These are phyloP conservation scores for Flabesymbios commensalis DNA, from an alignment of 2,888 invertebrate genomes.

Conservation along the genomic window DNA sequence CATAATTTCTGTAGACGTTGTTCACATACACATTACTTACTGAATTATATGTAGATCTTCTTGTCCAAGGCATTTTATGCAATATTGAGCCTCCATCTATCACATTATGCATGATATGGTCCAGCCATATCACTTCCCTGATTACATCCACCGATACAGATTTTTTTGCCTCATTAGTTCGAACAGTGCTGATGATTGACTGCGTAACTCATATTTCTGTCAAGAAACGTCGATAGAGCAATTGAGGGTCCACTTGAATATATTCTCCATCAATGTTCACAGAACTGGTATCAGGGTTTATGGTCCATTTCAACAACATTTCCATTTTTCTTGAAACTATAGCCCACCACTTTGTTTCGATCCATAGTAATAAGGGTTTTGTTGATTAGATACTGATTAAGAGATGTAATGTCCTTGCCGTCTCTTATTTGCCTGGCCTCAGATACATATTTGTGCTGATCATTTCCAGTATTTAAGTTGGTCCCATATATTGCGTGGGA, in stretches of 20 bases:
- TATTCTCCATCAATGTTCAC: too few species aligned
- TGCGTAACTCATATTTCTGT: conserved; percentile 35
- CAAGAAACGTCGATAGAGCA: too few species aligned
- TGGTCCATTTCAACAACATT: conserved; percentile 9
- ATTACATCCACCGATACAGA: conserved; percentile 31
- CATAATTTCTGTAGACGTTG: conserved; percentile 25
- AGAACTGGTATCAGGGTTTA: too few species aligned
- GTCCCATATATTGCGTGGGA: conserved; percentile 22
- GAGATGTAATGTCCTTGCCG: conserved; percentile 17
- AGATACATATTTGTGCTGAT: conserved; percentile 23
- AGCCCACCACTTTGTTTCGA: conserved; percentile 17
- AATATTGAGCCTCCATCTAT: conserved; percentile 36
- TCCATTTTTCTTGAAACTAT: too few species aligned
- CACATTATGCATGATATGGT: conserved; percentile 22
- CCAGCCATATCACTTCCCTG: conserved; percentile 5
- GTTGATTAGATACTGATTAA: conserved; percentile 22
- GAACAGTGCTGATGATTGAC: conserved; percentile 32
- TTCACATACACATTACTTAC: conserved; percentile 29
- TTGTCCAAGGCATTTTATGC: conserved; percentile 32
- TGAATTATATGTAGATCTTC: conserved; percentile 27
- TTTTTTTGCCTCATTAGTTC: conserved; percentile 34
- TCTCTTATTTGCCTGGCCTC: conserved; percentile 24
- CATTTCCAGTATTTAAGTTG: conserved; percentile 10
- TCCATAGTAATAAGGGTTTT: conserved; percentile 35
- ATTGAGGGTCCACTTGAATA: too few species aligned